Evolutionary conservation across 1,140 invertebrate species (phyloP).

Genomic region (Drosophila novamexicana): DNA sequence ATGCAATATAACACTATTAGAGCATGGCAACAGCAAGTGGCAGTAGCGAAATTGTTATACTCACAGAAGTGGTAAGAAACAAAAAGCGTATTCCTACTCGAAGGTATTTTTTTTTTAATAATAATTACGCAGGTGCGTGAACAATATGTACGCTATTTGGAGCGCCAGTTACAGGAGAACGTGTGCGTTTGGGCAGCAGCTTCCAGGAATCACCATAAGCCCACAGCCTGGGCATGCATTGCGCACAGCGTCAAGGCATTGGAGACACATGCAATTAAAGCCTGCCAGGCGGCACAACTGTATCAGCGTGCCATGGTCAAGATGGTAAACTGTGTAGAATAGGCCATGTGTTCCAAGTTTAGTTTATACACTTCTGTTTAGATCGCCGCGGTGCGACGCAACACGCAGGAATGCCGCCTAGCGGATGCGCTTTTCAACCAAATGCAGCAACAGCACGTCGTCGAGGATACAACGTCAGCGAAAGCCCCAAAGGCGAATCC

Average conservation of each 20-base stretch:
- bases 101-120: too few relatives aligned
- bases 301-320: conserved; percentile 80
- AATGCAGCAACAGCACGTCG: conserved; percentile 47
- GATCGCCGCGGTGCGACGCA: conserved; percentile 64
- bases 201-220: conserved; percentile 65
- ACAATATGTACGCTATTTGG: conserved; percentile 70
- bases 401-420: conserved; percentile 60
- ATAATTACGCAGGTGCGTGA: conserved; percentile 58
- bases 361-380: conserved; percentile 7
- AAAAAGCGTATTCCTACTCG: too few relatives aligned
- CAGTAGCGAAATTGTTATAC: conserved; percentile 53
- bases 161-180: conserved; percentile 75
- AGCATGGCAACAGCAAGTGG: conserved; percentile 41
- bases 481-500: neutral
- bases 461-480: neutral
- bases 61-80: conserved; percentile 67
- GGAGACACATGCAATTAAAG: conserved; percentile 63
- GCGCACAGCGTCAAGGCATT: conserved; percentile 49
- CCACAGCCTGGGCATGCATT: conserved; percentile 64
- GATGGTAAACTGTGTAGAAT: conserved; percentile 41
- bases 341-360: neutral
- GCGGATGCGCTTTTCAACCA: conserved; percentile 57
- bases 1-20: neutral
- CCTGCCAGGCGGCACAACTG: conserved; percentile 65
- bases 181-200: conserved; percentile 57